Evolutionary conservation across 2,797 vertebrate genomes (phyloP), one percentile per base, ranked within the genome.

Genomic region (Geotrypetes seraphini): DNA sequence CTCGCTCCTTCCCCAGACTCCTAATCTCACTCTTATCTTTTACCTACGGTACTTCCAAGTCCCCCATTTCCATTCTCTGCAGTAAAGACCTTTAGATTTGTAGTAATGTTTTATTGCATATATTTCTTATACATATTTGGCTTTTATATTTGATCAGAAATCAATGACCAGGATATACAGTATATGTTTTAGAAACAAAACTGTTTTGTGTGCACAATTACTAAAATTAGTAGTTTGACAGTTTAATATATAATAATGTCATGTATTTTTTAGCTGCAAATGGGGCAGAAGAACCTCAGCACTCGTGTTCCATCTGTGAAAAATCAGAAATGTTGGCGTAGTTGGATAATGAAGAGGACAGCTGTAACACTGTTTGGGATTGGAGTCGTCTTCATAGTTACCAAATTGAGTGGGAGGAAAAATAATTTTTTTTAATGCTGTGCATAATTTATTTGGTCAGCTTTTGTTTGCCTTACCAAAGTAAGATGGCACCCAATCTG

Each of bases 301-400:
- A 78, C 66, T 53, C 61, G 16, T 30, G 62, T 81, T 49, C 82
- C 75, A 45, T 47, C 47, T 17, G 58, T 28, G 23, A 57, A 62
- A 47, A 53, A 70, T 57, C 28, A 49, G 36, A 43, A 55, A 44
- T 36, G 34, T 10, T 61, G 63, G 71, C 38, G 56, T 43, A 77
- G 25, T 35, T 46, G 24, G 50, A 20, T 60, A 46, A 32, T 81
- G 16, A 77, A 66, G 58, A 47, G 51, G 8, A 63, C 75, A 6
- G 51, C 50, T 3, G 19, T 88, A 47, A 60, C 78, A 19, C 7
- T 77, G 10, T 56, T 92, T 3, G 86, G 83, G 50, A 78, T 75
- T 36, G 50, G 59, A 4, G 32, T 85, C 52, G 35, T 87, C 23
- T 48, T 87, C n/a, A 44, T 85, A 30, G 14, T 86, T 26, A 73